Base-by-base conservation (phyloP, 2,888 invertebrate genomes). In the Cabera pusaria region DNA sequence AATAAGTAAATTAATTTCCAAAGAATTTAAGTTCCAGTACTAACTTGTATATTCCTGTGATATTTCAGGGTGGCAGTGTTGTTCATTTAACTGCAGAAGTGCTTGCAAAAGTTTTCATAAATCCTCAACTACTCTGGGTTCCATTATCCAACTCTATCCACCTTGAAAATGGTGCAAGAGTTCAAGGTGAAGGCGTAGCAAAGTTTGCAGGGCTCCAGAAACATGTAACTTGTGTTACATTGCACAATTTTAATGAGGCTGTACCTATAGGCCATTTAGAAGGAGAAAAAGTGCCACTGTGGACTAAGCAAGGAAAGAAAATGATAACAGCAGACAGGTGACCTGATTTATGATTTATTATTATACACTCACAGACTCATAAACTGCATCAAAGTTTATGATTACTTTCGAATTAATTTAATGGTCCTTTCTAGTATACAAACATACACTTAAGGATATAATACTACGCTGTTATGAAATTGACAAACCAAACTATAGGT, bases 81-180 rank as follows among this genome's bases (percentile, higher is more conserved):
- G 96, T 96, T 0, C 94, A 96, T 75, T 77, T 98, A 9, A 95
- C 94, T 0, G 91, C 92, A 47, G 96, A 96, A 79, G 93, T 95
- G 0, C 90, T 95, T 31, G 84, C 92, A 50, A 90, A 91, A 71
- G 83, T 95, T 3, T 92, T 91, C 23, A 61, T 78, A 8, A 90
- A 90, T 4, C 89, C 91, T 1, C 91, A 92, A 41, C 74, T 95
- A 0, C 72, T 96, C 8, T 93, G 95, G 72, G 89, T 96, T 41
- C 93, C 96, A 0, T 65, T 97, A 12, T 91, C 93, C 6, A 93
- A 92, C 42, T 93, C 94, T 23, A 77, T 92, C 17, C 91, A 91
- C 23, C 91, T 94, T 80, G 83, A 90, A 53, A 91, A 93, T 25
- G 92, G 93, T 2, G 69, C 96, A 11, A 90, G 89, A 53, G 86